phyloP scores from a whole-genome alignment of 2,113 vertebrate species.

The Cettia cetti region DNA sequence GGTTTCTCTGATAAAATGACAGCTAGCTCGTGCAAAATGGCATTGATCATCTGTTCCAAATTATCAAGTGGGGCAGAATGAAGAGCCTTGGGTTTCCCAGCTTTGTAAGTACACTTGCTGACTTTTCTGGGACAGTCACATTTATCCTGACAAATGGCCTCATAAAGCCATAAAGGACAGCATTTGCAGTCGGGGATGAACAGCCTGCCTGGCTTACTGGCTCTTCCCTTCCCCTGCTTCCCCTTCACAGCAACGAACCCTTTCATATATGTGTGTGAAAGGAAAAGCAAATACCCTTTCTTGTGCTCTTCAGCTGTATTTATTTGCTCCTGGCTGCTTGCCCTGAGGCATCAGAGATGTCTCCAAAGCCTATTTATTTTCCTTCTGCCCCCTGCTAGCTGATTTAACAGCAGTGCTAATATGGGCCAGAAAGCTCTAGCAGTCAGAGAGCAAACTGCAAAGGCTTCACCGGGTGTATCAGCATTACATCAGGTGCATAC shows the following conservation, averaged over 20 bases:
- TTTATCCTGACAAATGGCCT: slow-evolving; percentile 29
- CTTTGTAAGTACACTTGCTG: background rate
- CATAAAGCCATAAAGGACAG: background rate
- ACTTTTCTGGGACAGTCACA: slow-evolving; percentile 6
- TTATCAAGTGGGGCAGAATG: background rate
- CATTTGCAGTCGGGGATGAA: background rate
- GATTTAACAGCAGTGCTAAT: slow-evolving; percentile 29
- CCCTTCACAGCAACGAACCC: background rate
- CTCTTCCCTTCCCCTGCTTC: background rate
- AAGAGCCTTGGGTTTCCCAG: background rate
- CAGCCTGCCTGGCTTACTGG: background rate
- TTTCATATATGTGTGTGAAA: slow-evolving; percentile 42
- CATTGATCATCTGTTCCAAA: slow-evolving; percentile 34
- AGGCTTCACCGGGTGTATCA: background rate
- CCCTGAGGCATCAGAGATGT: slow-evolving; percentile 23
- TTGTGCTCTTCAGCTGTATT: slow-evolving; percentile 55
- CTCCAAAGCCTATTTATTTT: slow-evolving; percentile 61
- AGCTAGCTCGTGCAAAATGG: background rate
- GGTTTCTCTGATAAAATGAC: slow-evolving; percentile 7
- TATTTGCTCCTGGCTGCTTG: slow-evolving; percentile 55
- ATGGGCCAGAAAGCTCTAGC: slow-evolving; percentile 35
- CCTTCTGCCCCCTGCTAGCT: slow-evolving; percentile 48
- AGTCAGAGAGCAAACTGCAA: background rate
- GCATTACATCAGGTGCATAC: background rate
- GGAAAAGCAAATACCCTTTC: slow-evolving; percentile 53